Conservation (phyloP, 2,888 invertebrate species). For the Sisyra nigra region DNA sequence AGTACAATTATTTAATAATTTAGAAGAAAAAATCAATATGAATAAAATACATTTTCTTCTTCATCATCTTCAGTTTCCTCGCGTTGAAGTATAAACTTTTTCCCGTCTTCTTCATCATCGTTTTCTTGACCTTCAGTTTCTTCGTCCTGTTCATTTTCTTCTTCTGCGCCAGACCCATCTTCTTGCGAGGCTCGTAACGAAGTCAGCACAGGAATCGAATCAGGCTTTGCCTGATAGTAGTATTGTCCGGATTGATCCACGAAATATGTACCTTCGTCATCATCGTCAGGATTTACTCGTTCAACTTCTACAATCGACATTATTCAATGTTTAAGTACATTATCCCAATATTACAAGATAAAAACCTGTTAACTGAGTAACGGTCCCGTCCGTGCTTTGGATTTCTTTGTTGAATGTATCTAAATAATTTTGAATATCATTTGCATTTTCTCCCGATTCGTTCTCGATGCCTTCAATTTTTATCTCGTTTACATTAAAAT, state of each 20-base stretch:
- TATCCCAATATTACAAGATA: neutral
- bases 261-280: constrained; percentile 53
- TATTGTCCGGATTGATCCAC: constrained; percentile 70
- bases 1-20: constrained; percentile 6
- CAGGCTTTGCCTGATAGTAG: constrained; percentile 59
- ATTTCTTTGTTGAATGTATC: constrained; percentile 73
- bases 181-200: constrained; percentile 19
- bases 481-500: constrained; percentile 15
- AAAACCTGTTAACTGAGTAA: constrained; percentile 27
- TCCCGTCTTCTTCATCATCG: constrained; percentile 25
- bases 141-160: constrained; percentile 16
- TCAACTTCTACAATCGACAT: constrained; percentile 12
- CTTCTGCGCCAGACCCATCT: constrained; percentile 15
- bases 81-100: constrained; percentile 31
- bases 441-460: constrained; percentile 29
- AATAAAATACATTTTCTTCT: constrained; percentile 15
- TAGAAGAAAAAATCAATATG: constrained; percentile 8
- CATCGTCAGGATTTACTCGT: constrained; percentile 23
- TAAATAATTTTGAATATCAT: constrained; percentile 64
- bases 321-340: neutral
- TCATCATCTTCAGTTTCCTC: constrained; percentile 32
- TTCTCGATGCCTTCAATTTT: constrained; percentile 29
- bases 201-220: constrained; percentile 45
- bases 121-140: constrained; percentile 23
- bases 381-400: constrained; percentile 34